Percentiles rank a stretch among this genome's conserved stretches.
Evolutionary conservation across 37 sponge, comb jelly and placozoan genomes (phyloP).

Genomic region (Ianthella basta): DNA sequence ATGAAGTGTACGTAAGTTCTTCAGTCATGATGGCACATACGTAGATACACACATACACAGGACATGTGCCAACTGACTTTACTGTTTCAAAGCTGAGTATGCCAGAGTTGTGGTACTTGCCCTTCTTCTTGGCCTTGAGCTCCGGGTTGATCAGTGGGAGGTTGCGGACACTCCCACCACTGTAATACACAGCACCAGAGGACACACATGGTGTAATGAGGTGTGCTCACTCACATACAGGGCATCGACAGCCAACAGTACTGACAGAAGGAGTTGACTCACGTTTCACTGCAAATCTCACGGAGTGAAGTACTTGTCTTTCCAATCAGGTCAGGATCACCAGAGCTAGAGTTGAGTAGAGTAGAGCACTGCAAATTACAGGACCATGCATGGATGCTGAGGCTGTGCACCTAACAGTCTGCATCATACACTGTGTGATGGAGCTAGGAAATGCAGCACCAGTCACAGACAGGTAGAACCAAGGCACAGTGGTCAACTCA

Average conservation of each 20-base stretch:
- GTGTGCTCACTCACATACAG: background rate
- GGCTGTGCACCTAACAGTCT: too few relatives aligned
- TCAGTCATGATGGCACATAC: too few relatives aligned
- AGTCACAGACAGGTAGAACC: background rate
- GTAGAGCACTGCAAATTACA: background rate
- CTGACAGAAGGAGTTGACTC: background rate
- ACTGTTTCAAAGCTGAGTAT: constrained; percentile 60
- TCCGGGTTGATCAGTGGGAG: constrained; percentile 75
- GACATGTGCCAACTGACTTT: constrained; percentile 46
- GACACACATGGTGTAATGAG: background rate
- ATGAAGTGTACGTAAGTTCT: background rate
- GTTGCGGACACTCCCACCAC: constrained; percentile 64
- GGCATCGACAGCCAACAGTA: background rate
- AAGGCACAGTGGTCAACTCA: background rate
- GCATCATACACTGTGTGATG: too few relatives aligned
- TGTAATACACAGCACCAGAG: background rate
- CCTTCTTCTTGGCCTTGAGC: constrained; percentile 79
- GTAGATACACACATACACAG: too few relatives aligned
- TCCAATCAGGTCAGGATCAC: constrained; percentile 80
- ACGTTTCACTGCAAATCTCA: constrained; percentile 76
- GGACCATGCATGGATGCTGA: too few relatives aligned
- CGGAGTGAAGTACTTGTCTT: constrained; percentile 46
- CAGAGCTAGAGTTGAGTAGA: constrained; percentile 40
- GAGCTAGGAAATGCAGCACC: background rate
- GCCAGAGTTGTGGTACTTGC: constrained; percentile 81